Conservation (phyloP, 2,113 vertebrate genomes). For the Casuarius casuarius region DNA sequence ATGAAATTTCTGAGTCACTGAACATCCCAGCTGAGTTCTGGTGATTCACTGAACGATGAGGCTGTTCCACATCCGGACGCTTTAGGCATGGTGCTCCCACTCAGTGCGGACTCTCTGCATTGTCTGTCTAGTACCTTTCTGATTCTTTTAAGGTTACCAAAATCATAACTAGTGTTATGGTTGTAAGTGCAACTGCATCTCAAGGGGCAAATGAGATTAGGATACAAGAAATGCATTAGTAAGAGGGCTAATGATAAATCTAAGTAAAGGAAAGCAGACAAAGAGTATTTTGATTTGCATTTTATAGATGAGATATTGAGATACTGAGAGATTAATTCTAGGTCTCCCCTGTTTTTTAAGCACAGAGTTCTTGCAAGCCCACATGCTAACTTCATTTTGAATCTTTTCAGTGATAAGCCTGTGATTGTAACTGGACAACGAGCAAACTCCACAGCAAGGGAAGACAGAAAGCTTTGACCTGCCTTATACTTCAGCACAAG, state of each 20-base stretch:
- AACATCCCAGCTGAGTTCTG: conserved; percentile 30
- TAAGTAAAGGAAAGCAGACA: not conserved
- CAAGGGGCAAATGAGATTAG: not conserved
- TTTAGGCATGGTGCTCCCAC: not conserved
- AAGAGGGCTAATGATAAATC: not conserved
- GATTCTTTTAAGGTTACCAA: not conserved
- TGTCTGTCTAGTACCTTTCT: not conserved
- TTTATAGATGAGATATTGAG: not conserved
- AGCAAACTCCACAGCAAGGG: not conserved
- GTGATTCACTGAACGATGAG: conserved; percentile 2
- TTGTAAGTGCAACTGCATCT: not conserved
- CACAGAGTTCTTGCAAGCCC: not conserved
- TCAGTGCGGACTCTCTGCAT: not conserved
- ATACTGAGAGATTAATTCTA: not conserved
- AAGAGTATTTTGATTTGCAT: not conserved
- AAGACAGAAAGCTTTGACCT: not conserved
- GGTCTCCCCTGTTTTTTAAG: not conserved
- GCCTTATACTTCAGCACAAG: not conserved
- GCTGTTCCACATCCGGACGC: not conserved
- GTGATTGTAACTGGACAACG: not conserved
- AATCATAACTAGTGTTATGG: not conserved
- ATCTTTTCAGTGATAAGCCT: not conserved
- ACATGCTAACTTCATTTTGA: rapidly evolving
- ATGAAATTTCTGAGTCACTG: conserved; percentile 38
- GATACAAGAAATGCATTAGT: not conserved